Evolutionary conservation across 2,888 invertebrate species (phyloP).

Genomic region (Pyrocoelia pectoralis): DNA sequence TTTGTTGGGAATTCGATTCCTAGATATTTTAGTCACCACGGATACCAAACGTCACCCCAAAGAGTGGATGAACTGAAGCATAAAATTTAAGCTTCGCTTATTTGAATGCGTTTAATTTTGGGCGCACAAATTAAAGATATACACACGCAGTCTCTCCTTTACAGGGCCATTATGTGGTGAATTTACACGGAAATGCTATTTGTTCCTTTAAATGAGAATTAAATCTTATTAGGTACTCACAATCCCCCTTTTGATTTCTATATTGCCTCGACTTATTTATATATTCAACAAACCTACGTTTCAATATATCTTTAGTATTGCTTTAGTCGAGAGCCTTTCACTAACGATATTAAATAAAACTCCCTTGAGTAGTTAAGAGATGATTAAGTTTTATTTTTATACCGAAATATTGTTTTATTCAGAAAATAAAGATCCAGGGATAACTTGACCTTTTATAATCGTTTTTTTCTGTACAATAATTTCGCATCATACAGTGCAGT

Average conservation of each 20-base stretch:
- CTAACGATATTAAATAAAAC: too few species aligned
- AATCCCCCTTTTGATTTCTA: slow-evolving; percentile 37
- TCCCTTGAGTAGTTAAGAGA: too few species aligned
- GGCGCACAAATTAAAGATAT: slow-evolving; percentile 41
- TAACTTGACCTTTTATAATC: too few species aligned
- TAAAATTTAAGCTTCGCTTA: slow-evolving; percentile 40
- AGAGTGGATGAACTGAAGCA: slow-evolving; percentile 35
- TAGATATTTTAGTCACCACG: slow-evolving; percentile 29
- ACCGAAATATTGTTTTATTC: too few species aligned
- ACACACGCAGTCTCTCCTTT: slow-evolving; percentile 37
- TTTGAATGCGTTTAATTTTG: slow-evolving; percentile 43
- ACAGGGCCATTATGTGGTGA: slow-evolving; percentile 42
- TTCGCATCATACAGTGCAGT: too few species aligned
- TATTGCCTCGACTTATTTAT: slow-evolving; percentile 24
- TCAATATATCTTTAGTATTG: too few species aligned
- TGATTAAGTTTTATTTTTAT: too few species aligned
- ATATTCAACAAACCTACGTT: slow-evolving; percentile 12
- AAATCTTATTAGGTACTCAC: slow-evolving; percentile 42
- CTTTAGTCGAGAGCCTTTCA: too few species aligned
- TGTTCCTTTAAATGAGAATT: slow-evolving; percentile 43
- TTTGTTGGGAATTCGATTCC: slow-evolving; percentile 29
- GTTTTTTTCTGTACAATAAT: too few species aligned
- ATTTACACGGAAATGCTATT: slow-evolving; percentile 44
- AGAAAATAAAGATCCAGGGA: too few species aligned
- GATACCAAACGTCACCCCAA: slow-evolving; percentile 36